These are phyloP conservation scores for Sympetrum striolatum DNA, from an alignment of 2,888 invertebrate genomes.

Conservation along the genomic window DNA sequence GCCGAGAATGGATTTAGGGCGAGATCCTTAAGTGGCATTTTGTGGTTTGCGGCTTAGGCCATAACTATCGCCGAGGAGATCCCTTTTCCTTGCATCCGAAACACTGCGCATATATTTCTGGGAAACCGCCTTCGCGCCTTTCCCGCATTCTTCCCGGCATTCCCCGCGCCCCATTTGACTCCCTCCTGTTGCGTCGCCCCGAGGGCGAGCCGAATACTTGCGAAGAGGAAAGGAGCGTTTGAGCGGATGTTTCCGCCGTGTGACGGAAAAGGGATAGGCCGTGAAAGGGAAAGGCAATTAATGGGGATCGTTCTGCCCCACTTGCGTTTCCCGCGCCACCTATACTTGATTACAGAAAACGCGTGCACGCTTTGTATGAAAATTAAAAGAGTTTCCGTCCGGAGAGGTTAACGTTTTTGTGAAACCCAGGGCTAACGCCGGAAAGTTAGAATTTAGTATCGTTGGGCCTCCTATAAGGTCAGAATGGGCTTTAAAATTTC, in stretches of 20 bases:
- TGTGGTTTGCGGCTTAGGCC: neutral
- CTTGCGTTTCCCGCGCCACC: too few species aligned
- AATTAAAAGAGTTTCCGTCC: too few species aligned
- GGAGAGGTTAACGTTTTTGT: too few species aligned
- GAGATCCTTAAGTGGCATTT: slow-evolving; percentile 15
- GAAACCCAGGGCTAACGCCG: too few species aligned
- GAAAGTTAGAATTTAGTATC: too few species aligned
- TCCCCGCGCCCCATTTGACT: neutral
- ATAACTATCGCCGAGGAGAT: neutral
- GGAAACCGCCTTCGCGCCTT: neutral
- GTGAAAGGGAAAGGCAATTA: too few species aligned
- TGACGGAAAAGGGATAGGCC: neutral
- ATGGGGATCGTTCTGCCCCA: too few species aligned
- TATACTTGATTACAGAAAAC: too few species aligned
- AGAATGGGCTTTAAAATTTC: too few species aligned
- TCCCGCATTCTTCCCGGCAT: neutral
- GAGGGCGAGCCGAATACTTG: neutral
- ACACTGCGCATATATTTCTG: neutral
- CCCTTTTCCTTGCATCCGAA: neutral
- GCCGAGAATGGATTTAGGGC: neutral
- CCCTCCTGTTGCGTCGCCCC: neutral
- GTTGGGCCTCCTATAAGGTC: too few species aligned
- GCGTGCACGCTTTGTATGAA: too few species aligned
- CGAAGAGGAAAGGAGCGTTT: neutral
- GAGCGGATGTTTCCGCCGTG: neutral